Base-by-base conservation (phyloP, 2,797 vertebrate genomes). In the Melanotaenia maccullochi region DNA sequence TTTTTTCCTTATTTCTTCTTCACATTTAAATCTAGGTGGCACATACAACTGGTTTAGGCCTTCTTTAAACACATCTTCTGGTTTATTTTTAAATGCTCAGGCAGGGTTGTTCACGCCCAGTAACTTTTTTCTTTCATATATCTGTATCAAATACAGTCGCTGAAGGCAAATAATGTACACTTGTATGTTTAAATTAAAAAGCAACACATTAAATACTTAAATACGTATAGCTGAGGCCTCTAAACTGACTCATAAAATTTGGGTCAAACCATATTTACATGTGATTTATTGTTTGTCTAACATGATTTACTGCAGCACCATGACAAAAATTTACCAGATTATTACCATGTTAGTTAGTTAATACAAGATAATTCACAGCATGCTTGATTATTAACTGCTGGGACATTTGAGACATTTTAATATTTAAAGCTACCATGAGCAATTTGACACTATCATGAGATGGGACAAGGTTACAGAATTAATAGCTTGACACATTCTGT, bases 11-110 rank as follows among this genome's bases (percentile, higher is more conserved):
- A 44, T 55, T 70, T 18, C 60, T 65, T 68, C 52, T 76, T 86
- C 55, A 73, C 68, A 71, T 61, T 76, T 85, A 75, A 70, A 81
- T 72, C 62, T 59, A 85, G 22, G 55, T 77, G 68, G 56, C 58
- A 85, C 68, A 74, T 33, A 71, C 76, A 81, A 36, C 58, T 68
- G 40, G 42, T 68, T 83, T 20, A 68, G 20, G 73, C 57, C 62
- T 64, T 33, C 7, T 66, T 64, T 60, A 14, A 61, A 78, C 60
- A 60, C 65, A 57, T 56, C 14, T 62, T 59, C 40, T 57, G 52
- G 33, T 75, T 78, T 70, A 24, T 65, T 68, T 56, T 68, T 13
- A 75, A 84, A 93, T 90, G 90, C 87, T 90, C 79, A 79, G 76
- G 81, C 77, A 73, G 58, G 73, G 42, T 77, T 54, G 20, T 40